phyloP scores from a whole-genome alignment of 2,113 vertebrate genomes.

The Dicentrarchus labrax region DNA sequence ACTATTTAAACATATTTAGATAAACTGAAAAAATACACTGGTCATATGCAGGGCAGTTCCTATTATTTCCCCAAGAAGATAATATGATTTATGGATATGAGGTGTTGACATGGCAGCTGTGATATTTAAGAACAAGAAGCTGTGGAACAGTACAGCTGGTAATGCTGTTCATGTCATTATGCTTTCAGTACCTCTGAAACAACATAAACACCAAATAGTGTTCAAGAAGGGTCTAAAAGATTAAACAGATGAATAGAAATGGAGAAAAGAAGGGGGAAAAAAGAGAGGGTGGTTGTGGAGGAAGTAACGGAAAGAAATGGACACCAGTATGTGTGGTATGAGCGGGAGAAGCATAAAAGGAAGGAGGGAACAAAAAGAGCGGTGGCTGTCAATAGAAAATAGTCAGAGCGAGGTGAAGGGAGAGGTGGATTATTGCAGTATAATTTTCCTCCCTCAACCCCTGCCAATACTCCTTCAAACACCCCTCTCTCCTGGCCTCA shows the following conservation, averaged over 20 bases:
- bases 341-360: slow-evolving; percentile 68
- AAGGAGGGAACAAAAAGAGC: slow-evolving; percentile 45
- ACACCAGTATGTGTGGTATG: slow-evolving; percentile 49
- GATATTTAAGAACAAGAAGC: not conserved
- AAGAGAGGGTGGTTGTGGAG: not conserved
- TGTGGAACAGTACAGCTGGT: not conserved
- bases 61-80: not conserved
- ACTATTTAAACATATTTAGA: not conserved
- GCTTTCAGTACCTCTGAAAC: slow-evolving; percentile 1
- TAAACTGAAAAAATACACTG: not conserved
- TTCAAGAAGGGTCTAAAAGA: not conserved
- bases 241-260: slow-evolving; percentile 1
- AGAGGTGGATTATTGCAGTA: slow-evolving; percentile 57
- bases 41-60: not conserved
- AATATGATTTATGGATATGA: not conserved
- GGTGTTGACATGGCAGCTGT: not conserved
- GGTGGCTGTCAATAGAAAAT: slow-evolving; percentile 48
- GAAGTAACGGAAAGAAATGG: slow-evolving; percentile 48
- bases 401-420: slow-evolving; percentile 69
- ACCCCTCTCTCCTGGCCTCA: not conserved
- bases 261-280: slow-evolving; percentile 22
- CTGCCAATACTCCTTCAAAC: slow-evolving; percentile 37
- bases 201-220: not conserved
- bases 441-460: slow-evolving; percentile 62
- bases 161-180: not conserved